Conservation (phyloP, 2,888 invertebrate species). For the Dicyrtoma fusca region DNA sequence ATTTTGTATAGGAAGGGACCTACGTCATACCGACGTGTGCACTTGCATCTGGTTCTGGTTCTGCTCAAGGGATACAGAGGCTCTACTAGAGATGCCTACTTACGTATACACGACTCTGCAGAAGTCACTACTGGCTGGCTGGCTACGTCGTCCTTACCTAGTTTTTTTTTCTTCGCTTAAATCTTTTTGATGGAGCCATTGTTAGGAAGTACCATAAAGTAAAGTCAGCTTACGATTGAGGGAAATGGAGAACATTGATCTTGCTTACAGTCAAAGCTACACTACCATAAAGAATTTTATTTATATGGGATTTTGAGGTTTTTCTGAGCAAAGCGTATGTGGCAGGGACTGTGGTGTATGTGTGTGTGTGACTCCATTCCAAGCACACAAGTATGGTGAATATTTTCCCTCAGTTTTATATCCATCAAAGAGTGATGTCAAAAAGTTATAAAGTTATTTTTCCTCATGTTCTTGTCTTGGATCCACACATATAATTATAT, state of each 20-base stretch:
- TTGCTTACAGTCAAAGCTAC: slow-evolving; percentile 27
- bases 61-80: not conserved
- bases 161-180: slow-evolving; percentile 12
- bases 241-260: slow-evolving; percentile 35
- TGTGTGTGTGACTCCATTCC: not conserved
- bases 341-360: not conserved
- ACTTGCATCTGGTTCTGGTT: too few relatives aligned
- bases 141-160: slow-evolving; percentile 8
- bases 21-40: too few relatives aligned
- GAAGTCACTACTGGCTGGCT: not conserved
- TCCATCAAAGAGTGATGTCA: slow-evolving; percentile 19
- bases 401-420: slow-evolving; percentile 18
- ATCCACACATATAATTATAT: not conserved
- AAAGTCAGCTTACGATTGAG: slow-evolving; percentile 19
- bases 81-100: too few relatives aligned
- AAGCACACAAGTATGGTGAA: slow-evolving; percentile 1
- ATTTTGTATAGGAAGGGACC: too few relatives aligned
- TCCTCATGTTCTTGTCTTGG: not conserved
- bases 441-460: slow-evolving; percentile 23
- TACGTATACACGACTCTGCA: too few relatives aligned
- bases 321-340: not conserved
- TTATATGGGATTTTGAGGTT: slow-evolving; percentile 34
- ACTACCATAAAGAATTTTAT: slow-evolving; percentile 35
- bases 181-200: slow-evolving; percentile 34
- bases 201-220: slow-evolving; percentile 30